phyloP scores from a whole-genome alignment of 1,140 invertebrate species.

The Leptopilina clavipes region DNA sequence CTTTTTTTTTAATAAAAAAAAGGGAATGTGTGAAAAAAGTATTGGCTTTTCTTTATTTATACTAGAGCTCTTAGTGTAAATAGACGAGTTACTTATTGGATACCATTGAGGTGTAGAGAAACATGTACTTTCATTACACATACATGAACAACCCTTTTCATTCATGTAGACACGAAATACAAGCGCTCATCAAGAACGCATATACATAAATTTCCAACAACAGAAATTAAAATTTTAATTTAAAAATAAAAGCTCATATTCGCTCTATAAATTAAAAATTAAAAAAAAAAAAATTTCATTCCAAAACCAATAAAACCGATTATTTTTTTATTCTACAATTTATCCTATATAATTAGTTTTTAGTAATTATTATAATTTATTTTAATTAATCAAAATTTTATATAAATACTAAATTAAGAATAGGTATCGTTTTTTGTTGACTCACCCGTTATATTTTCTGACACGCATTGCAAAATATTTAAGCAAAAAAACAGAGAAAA shows the following conservation, averaged over 20 bases:
- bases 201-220: conserved; percentile 19
- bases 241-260: too few relatives aligned
- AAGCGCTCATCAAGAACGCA: conserved; percentile 4
- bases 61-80: conserved; percentile 10
- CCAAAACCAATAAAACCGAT: too few relatives aligned
- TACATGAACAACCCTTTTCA: conserved; percentile 30
- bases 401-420: too few relatives aligned
- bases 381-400: too few relatives aligned
- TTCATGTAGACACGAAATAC: conserved; percentile 14
- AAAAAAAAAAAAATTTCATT: too few relatives aligned
- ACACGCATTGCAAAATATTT: too few relatives aligned
- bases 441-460: too few relatives aligned
- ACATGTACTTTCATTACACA: conserved; percentile 22
- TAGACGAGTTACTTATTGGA: conserved; percentile 15
- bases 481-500: neutral
- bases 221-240: neutral
- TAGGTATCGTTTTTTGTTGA: too few relatives aligned
- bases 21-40: neutral
- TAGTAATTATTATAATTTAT: too few relatives aligned
- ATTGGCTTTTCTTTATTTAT: conserved; percentile 1
- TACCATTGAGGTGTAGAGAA: conserved; percentile 14
- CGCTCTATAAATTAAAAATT: too few relatives aligned
- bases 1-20: neutral
- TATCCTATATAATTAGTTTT: too few relatives aligned
- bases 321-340: too few relatives aligned